Conservation (phyloP, 2,888 invertebrate species). For the Noctua fimbriata region DNA sequence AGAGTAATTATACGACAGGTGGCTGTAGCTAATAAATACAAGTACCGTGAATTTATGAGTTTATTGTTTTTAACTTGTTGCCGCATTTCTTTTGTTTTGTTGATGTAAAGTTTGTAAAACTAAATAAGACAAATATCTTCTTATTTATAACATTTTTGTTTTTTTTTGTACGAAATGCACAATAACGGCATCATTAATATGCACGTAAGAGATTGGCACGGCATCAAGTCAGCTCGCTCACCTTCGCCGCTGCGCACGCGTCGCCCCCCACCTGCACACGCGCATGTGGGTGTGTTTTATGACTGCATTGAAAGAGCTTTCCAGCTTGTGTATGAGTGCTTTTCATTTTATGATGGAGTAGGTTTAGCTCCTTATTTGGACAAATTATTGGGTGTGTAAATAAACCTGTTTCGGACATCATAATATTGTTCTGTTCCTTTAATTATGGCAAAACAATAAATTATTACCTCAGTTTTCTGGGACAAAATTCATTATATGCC, state of each 20-base stretch:
- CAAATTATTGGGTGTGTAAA: not conserved
- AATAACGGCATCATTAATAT: conserved; percentile 69
- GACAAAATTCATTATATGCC: not conserved
- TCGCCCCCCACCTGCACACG: conserved; percentile 66
- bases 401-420: not conserved
- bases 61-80: conserved; percentile 57
- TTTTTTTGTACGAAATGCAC: conserved; percentile 62
- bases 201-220: conserved; percentile 82
- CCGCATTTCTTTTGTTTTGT: conserved; percentile 37
- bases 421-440: no score
- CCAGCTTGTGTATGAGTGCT: conserved; percentile 41
- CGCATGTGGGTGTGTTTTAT: conserved; percentile 59
- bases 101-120: conserved; percentile 27
- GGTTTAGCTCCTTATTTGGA: not conserved
- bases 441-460: not conserved
- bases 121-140: conserved; percentile 16
- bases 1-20: conserved; percentile 82
- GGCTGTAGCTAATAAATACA: conserved; percentile 72
- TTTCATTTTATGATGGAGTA: conserved; percentile 26
- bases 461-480: conserved; percentile 11
- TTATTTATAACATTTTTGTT: conserved; percentile 42
- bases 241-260: conserved; percentile 79
- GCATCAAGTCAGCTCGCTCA: conserved; percentile 83
- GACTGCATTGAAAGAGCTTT: conserved; percentile 60
- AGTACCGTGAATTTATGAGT: conserved; percentile 62